Conservation (phyloP, 2,113 vertebrate genomes). For the Phalacrocorax pelagicus region DNA sequence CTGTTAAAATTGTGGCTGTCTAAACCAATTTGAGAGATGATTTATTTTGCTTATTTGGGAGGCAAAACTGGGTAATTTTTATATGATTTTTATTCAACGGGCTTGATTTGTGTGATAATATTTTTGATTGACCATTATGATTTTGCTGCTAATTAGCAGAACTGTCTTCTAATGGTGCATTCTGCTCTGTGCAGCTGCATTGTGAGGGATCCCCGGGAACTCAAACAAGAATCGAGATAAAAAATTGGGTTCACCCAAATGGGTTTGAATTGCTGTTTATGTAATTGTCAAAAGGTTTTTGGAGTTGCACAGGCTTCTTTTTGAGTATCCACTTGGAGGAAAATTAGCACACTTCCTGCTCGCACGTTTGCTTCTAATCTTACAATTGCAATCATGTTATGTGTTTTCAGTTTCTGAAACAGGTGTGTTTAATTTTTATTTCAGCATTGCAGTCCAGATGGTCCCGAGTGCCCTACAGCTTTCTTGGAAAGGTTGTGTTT, state of each 20-base stretch:
- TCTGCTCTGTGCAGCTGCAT: neutral
- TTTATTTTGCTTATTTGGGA: neutral
- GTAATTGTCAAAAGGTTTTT: neutral
- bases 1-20: neutral
- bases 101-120: neutral
- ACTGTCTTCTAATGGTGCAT: neutral
- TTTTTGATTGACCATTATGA: neutral
- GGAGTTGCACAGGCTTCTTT: neutral
- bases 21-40: neutral
- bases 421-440: slow-evolving; percentile 4
- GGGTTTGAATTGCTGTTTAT: neutral
- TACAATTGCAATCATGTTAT: neutral
- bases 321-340: neutral
- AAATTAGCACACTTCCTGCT: neutral
- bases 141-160: neutral
- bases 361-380: neutral
- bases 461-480: slow-evolving; percentile 90
- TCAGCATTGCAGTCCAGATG: slow-evolving; percentile 91
- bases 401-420: neutral
- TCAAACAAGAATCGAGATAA: neutral
- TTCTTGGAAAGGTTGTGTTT: slow-evolving; percentile 95
- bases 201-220: neutral
- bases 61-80: neutral
- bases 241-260: neutral
- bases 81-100: neutral